Evolutionary conservation across 2,113 vertebrate genomes (phyloP).

Genomic region (Phrynosoma platyrhinos): DNA sequence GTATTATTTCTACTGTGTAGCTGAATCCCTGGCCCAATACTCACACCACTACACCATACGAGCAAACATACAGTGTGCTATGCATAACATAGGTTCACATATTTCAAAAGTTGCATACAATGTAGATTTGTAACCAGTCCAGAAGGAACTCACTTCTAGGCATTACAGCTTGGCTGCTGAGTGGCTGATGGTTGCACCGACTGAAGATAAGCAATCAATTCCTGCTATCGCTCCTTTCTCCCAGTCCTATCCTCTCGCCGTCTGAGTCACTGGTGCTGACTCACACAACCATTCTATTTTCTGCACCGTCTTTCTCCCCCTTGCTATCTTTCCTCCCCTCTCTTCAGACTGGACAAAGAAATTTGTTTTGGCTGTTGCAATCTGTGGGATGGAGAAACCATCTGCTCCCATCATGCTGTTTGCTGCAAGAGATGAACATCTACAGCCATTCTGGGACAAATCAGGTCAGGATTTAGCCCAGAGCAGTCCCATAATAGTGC

Average conservation of each 20-base stretch:
- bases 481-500: neutral
- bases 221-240: slow-evolving; percentile 53
- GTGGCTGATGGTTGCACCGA: slow-evolving; percentile 5
- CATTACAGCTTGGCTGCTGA: too few species aligned
- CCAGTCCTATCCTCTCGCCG: slow-evolving; percentile 52
- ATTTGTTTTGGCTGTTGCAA: slow-evolving; percentile 70
- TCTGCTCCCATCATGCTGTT: slow-evolving; percentile 66
- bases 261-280: slow-evolving; percentile 77
- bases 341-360: slow-evolving; percentile 61
- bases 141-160: too few species aligned
- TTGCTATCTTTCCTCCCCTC: slow-evolving; percentile 18
- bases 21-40: too few species aligned
- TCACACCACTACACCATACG: too few species aligned
- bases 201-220: slow-evolving; percentile 43
- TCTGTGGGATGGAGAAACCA: slow-evolving; percentile 68
- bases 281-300: slow-evolving; percentile 75
- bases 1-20: too few species aligned
- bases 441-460: slow-evolving; percentile 52
- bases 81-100: too few species aligned
- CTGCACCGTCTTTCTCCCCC: slow-evolving; percentile 61
- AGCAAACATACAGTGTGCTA: too few species aligned
- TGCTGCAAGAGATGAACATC: slow-evolving; percentile 7
- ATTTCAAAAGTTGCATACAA: too few species aligned
- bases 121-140: neutral
- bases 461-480: neutral